A percentile compares a stretch with the other conserved stretches of the same genome.
Conservation (phyloP, 2,888 invertebrate species). For the Plagiodera versicolora region DNA sequence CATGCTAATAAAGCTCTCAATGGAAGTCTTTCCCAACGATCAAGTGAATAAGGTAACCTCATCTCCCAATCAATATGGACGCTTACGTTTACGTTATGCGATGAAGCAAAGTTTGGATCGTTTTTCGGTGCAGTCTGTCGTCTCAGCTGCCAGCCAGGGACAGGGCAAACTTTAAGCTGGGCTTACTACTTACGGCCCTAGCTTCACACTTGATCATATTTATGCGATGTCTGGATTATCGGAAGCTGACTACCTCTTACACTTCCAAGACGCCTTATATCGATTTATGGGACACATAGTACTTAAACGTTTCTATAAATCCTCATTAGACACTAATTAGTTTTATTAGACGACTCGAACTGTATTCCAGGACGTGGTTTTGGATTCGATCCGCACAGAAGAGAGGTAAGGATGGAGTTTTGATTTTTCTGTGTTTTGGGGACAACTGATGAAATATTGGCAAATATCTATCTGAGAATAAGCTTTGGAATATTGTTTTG, state of each 20-base stretch:
- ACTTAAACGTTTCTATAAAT: conserved; percentile 52
- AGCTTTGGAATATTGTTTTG: too few relatives aligned
- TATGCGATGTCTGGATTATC: conserved; percentile 58
- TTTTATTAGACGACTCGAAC: conserved; percentile 5
- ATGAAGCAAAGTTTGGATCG: conserved; percentile 43
- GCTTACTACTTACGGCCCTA: conserved; percentile 56
- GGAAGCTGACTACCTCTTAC: conserved; percentile 53
- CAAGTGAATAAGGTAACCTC: conserved; percentile 24
- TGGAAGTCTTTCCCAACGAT: too few relatives aligned
- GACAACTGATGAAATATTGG: too few relatives aligned
- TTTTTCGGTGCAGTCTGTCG: conserved; percentile 48
- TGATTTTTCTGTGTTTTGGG: too few relatives aligned
- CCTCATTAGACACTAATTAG: conserved; percentile 45
- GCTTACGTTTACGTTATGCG: conserved; percentile 47
- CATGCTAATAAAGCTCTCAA: too few relatives aligned
- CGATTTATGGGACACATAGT: conserved; percentile 54
- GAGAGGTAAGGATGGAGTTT: not conserved
- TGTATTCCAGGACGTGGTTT: conserved; percentile 4
- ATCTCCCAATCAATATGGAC: conserved; percentile 47
- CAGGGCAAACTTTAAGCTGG: conserved; percentile 55
- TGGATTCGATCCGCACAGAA: not conserved
- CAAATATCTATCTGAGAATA: too few relatives aligned
- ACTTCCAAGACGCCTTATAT: conserved; percentile 54
- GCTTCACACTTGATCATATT: conserved; percentile 59
- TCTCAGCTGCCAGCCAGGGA: conserved; percentile 53